A percentile compares a stretch with the other conserved stretches of the same genome.
These are phyloP conservation scores for Melanotaenia trifasciata DNA, from an alignment of 2,797 vertebrate genomes.

Conservation along the genomic window DNA sequence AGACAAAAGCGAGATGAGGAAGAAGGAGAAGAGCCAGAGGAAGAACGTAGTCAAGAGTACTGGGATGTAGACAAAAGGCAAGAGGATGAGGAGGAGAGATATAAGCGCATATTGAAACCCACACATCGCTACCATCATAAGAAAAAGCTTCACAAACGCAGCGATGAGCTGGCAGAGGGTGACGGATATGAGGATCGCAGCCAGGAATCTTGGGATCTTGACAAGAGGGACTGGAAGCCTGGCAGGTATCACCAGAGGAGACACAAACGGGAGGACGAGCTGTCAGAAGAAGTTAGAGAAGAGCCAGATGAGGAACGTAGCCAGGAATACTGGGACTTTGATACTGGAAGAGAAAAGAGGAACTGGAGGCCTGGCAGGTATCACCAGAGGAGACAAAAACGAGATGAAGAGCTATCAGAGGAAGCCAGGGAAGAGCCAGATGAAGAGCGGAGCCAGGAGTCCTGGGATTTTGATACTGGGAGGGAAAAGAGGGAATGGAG, in stretches of 20 bases:
- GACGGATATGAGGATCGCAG: constrained; percentile 51
- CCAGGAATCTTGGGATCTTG: constrained; percentile 66
- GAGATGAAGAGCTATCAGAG: constrained; percentile 57
- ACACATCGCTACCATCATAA: constrained; percentile 73
- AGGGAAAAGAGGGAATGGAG: too few relatives aligned
- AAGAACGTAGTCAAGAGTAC: constrained; percentile 78
- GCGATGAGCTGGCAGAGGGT: constrained; percentile 52
- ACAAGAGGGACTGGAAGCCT: constrained; percentile 69
- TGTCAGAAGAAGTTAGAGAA: constrained; percentile 61
- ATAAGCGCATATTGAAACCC: constrained; percentile 74
- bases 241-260: constrained; percentile 74
- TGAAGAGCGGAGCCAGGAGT: too few relatives aligned
- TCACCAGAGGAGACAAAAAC: constrained; percentile 66
- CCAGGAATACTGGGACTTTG: constrained; percentile 69
- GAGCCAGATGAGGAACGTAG: constrained; percentile 64
- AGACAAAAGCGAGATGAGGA: constrained; percentile 75
- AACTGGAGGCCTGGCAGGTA: constrained; percentile 70
- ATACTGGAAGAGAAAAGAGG: constrained; percentile 64
- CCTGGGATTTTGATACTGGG: too few relatives aligned
- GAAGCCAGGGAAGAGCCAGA: constrained; percentile 62
- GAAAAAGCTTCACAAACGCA: constrained; percentile 71
- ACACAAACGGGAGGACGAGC: constrained; percentile 68
- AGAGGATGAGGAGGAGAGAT: constrained; percentile 66
- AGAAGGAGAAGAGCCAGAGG: constrained; percentile 69
- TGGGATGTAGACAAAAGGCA: constrained; percentile 64